Conservation (phyloP, 2,113 vertebrate genomes). For the Xyrauchen texanus region DNA sequence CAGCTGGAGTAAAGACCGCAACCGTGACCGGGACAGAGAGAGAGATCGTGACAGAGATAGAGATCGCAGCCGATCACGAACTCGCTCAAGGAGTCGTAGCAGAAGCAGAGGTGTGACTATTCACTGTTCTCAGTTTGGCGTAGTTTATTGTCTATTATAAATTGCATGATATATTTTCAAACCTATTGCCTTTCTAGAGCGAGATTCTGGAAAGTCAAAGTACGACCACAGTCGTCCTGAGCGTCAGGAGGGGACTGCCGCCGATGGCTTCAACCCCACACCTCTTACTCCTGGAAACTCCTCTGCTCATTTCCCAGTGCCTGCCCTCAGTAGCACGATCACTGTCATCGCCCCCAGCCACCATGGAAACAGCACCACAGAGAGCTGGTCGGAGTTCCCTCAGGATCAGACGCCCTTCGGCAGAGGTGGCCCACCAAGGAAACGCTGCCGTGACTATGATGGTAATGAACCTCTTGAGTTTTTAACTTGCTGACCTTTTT, state of each 20-base stretch:
- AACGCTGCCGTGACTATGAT: slow-evolving; percentile 95
- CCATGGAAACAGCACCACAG: slow-evolving; percentile 90
- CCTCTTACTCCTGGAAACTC: slow-evolving; percentile 80
- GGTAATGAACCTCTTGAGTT: slow-evolving; percentile 70
- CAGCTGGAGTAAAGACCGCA: slow-evolving; percentile 92
- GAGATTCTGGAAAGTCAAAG: slow-evolving; percentile 89
- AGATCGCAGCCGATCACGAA: slow-evolving; percentile 66
- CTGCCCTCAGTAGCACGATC: slow-evolving; percentile 92
- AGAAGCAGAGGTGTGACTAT: slow-evolving; percentile 76
- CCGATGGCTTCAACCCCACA: slow-evolving; percentile 83
- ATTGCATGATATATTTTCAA: too few relatives aligned
- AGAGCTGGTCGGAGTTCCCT: slow-evolving; percentile 93
- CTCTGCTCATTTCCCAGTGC: slow-evolving; percentile 89
- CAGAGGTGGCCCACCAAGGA: slow-evolving; percentile 85
- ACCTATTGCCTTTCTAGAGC: slow-evolving; percentile 72
- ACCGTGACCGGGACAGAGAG: slow-evolving; percentile 87
- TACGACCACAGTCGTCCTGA: slow-evolving; percentile 86
- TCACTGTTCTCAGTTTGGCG: too few relatives aligned
- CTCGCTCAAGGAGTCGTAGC: slow-evolving; percentile 68
- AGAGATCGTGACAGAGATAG: slow-evolving; percentile 80
- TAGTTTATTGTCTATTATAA: too few relatives aligned
- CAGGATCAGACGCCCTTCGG: slow-evolving; percentile 86
- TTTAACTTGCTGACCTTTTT: too few relatives aligned
- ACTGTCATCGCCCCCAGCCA: slow-evolving; percentile 94
- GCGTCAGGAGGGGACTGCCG: slow-evolving; percentile 71